A percentile compares a stretch with the other conserved stretches of the same genome.
phyloP scores from a whole-genome alignment of 2,113 vertebrate genomes.

The Collichthys lucidus region DNA sequence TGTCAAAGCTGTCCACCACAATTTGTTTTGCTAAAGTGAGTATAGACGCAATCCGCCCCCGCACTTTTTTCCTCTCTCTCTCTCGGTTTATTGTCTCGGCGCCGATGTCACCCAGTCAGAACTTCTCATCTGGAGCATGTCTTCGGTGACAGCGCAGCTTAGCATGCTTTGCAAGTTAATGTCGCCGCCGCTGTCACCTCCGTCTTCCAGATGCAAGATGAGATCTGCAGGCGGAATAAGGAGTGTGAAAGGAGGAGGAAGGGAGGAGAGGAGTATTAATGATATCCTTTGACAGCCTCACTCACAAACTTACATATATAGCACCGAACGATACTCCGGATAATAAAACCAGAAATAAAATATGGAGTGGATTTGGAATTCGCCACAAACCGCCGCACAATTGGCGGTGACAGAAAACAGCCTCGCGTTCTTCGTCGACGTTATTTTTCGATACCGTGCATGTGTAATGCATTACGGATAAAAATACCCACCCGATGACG shows the following conservation, averaged over 20 bases:
- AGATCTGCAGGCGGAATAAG: slow-evolving; percentile 14
- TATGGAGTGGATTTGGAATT: slow-evolving; percentile 1
- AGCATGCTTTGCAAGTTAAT: slow-evolving; percentile 25
- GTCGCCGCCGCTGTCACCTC: neutral
- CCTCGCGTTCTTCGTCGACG: neutral
- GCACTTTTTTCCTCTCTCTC: neutral
- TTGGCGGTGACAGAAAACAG: neutral
- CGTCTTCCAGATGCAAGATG: slow-evolving; percentile 13
- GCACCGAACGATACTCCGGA: neutral
- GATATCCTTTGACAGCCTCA: slow-evolving; percentile 18
- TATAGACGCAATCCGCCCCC: slow-evolving; percentile 39
- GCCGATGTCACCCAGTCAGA: slow-evolving; percentile 44
- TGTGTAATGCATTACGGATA: slow-evolving; percentile 12
- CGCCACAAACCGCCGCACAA: neutral
- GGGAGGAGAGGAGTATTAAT: slow-evolving; percentile 20
- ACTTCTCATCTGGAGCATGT: slow-evolving; percentile 36
- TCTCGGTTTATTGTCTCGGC: slow-evolving; percentile 6
- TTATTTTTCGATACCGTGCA: neutral
- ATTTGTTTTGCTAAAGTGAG: slow-evolving; percentile 63
- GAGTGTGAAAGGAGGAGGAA: neutral
- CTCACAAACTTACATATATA: neutral
- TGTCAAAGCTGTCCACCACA: slow-evolving; percentile 60
- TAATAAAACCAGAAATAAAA: slow-evolving; percentile 11
- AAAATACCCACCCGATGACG: slow-evolving; percentile 15
- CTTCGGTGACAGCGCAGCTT: slow-evolving; percentile 36